These are phyloP conservation scores for Oncorhynchus masou DNA, from an alignment of 2,113 vertebrate species.

Conservation along the genomic window DNA sequence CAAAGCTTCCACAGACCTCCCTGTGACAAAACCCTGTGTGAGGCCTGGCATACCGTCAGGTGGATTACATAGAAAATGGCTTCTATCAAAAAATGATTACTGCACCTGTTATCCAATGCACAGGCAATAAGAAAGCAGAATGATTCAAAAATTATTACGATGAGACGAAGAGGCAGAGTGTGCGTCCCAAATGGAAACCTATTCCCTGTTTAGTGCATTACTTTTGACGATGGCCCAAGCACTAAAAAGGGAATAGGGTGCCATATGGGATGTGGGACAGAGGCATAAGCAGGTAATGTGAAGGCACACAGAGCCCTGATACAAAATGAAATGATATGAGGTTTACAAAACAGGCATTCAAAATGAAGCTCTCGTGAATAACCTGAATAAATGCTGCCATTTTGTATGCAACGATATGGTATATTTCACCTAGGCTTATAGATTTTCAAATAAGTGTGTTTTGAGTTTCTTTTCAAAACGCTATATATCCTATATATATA, in stretches of 20 bases:
- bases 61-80: constrained; percentile 60
- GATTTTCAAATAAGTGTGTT: no score
- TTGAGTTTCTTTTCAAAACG: no score
- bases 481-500: no score
- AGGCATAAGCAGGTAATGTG: background rate
- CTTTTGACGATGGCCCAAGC: no score
- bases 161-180: background rate
- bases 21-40: constrained; percentile 40
- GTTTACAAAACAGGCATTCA: constrained; percentile 38
- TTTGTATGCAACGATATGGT: constrained; percentile 14
- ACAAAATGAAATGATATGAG: background rate
- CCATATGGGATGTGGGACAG: background rate
- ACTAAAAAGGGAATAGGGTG: background rate
- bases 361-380: constrained; percentile 25
- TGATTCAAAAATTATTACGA: constrained; percentile 56
- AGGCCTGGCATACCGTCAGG: constrained; percentile 47
- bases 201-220: no score
- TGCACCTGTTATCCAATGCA: constrained; percentile 51
- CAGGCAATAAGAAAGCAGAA: constrained; percentile 47
- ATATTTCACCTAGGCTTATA: constrained; percentile 2
- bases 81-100: constrained; percentile 59
- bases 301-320: background rate
- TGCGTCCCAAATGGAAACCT: no score
- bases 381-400: background rate
- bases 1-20: constrained; percentile 30